Evolutionary conservation across 2,797 vertebrate species (phyloP), one percentile per base, ranked within the genome.

Genomic region (Sphaeramia orbicularis): DNA sequence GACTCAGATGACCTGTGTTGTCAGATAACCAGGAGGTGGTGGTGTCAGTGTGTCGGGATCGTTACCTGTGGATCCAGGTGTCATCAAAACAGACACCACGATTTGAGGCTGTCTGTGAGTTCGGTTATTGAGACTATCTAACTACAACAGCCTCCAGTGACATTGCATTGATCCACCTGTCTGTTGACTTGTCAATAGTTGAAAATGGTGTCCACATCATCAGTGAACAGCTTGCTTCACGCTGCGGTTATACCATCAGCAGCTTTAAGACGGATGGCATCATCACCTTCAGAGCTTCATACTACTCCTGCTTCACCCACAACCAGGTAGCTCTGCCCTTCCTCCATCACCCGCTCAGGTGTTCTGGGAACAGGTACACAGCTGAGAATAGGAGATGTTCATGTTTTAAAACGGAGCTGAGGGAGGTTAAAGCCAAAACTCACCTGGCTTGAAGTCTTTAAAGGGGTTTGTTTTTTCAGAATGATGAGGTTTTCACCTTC

Each of bases 241-340:
- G 19, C 35, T 95, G 94, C 7, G 94, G 93, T 11, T 93, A 94
- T 74, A 92, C 91, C 0, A 40, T 84, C 42, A 80, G 80, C 38
- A 37, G 49, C 1, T 81, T 88, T 36, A 67, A 18, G 56, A 55
- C 64, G 6, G 80, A 86, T 0, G 78, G 85, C 2, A 78, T 55
- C 67, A 83, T 76, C 0, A 82, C 86, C 55, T 75, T 94, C 59
- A 86, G 87, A 37, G 85, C 92, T 2, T 93, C 92, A 0, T 93
- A 89, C 64, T 87, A 88, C 62, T 91, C 91, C 55, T 95, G 94
- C 69, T 89, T 89, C 32, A 88, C 80, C 10, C 45, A 62, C 51
- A 92, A 71, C 65, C 76, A 89, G 86, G 86, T 85, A 50, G 1
- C 32, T 10, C 24, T 12, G 10, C 9, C 13, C 3, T 13, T 30